Percentiles rank a stretch among this genome's conserved stretches.
Conservation (phyloP, 2,797 vertebrate genomes). For the Coracias cyanogaster region DNA sequence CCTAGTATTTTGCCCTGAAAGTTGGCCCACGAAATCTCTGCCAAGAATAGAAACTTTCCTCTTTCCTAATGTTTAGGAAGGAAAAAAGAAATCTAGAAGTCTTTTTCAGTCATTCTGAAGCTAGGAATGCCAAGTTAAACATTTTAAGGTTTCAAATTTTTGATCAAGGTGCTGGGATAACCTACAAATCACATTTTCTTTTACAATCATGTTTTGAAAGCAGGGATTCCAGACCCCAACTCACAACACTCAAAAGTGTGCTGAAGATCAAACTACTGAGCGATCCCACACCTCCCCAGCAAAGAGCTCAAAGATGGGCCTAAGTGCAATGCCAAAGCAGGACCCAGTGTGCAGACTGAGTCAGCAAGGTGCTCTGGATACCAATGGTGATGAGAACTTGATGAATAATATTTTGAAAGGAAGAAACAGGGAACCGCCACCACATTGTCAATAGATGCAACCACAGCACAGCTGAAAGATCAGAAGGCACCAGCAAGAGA, state of each 20-base stretch:
- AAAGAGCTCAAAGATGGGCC: neutral
- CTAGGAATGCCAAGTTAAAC: constrained; percentile 24
- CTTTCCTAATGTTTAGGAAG: neutral
- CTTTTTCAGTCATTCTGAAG: neutral
- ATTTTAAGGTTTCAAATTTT: constrained; percentile 24
- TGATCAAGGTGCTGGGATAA: neutral
- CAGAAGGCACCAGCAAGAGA: neutral
- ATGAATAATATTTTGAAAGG: neutral
- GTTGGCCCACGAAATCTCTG: neutral
- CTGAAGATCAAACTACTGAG: neutral
- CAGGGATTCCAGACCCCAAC: neutral
- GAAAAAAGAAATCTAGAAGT: neutral
- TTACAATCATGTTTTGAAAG: neutral
- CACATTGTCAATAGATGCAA: neutral
- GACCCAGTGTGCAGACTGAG: neutral
- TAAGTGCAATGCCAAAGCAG: neutral
- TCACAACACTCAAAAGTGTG: neutral
- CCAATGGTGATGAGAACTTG: neutral
- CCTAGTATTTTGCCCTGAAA: neutral
- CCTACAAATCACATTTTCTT: neutral
- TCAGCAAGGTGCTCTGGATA: neutral
- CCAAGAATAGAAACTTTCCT: constrained; percentile 10
- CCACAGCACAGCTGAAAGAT: neutral
- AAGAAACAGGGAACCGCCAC: neutral
- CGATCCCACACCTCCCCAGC: neutral